Evolutionary conservation across 1,140 invertebrate genomes (phyloP).

Genomic region (Subanguina moxae): DNA sequence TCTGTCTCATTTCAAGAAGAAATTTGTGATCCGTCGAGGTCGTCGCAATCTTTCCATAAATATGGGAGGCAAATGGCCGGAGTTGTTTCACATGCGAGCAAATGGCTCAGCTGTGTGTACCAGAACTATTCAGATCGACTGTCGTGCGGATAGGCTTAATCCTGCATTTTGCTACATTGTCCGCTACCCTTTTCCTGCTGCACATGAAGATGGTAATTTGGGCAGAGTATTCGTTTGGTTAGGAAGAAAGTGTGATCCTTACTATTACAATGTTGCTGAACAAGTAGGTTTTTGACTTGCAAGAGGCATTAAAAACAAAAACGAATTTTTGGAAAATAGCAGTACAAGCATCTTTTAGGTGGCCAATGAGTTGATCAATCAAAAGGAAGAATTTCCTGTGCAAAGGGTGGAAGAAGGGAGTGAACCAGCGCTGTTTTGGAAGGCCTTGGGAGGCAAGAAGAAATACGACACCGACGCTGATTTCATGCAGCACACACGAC

Average conservation of each 20-base stretch:
- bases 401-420: conserved; percentile 87
- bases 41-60: conserved; percentile 44
- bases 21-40: conserved; percentile 88
- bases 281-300: conserved; percentile 77
- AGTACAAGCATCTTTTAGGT: conserved; percentile 24
- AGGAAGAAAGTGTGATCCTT: conserved; percentile 78
- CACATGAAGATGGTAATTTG: conserved; percentile 66
- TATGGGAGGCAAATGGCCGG: conserved; percentile 68
- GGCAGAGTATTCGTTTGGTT: conserved; percentile 98
- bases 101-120: conserved; percentile 85
- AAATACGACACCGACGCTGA: conserved; percentile 82
- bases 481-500: conserved; percentile 85
- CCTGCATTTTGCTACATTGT: conserved; percentile 63
- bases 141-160: conserved; percentile 59
- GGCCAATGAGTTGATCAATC: conserved; percentile 52
- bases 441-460: conserved; percentile 84
- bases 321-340: too few relatives aligned
- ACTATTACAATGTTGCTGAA: conserved; percentile 81
- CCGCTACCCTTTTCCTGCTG: conserved; percentile 33
- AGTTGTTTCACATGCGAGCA: conserved; percentile 88
- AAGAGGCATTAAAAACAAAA: too few relatives aligned
- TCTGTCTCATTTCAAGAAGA: conserved; percentile 90
- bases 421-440: conserved; percentile 98
- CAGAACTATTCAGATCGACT: conserved; percentile 65
- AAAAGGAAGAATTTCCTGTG: conserved; percentile 60